Evolutionary conservation across 2,888 invertebrate species (phyloP).

Genomic region (Timema podura): DNA sequence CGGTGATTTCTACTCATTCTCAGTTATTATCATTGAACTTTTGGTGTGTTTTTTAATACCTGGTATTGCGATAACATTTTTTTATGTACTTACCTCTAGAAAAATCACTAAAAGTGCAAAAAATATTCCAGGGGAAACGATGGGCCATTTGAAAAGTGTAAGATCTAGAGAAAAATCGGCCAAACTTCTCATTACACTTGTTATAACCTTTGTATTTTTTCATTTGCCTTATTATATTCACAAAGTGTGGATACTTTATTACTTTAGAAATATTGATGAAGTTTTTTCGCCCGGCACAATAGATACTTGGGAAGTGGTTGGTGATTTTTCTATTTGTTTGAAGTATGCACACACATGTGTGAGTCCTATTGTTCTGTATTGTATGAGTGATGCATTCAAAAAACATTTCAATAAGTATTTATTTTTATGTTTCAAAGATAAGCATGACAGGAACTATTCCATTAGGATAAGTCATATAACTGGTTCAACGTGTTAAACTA

Average conservation of each 20-base stretch:
- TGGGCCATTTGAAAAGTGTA: neutral
- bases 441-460: too few species aligned
- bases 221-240: conserved; percentile 2
- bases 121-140: neutral
- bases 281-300: neutral
- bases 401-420: conserved; percentile 3
- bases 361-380: conserved; percentile 7
- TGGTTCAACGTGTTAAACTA: too few species aligned
- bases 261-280: neutral
- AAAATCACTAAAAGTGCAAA: neutral
- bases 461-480: too few species aligned
- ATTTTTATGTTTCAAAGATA: neutral
- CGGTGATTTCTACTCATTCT: conserved; percentile 6
- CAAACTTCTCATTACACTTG: neutral
- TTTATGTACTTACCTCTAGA: conserved; percentile 1
- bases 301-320: neutral
- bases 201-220: neutral
- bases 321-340: neutral
- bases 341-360: conserved; percentile 6
- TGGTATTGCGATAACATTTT: neutral
- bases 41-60: neutral
- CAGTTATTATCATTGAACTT: neutral
- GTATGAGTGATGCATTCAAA: conserved; percentile 2
- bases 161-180: conserved; percentile 1
- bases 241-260: conserved; percentile 8